A percentile compares a stretch with the other conserved stretches of the same genome.
phyloP scores from a whole-genome alignment of 2,888 invertebrate species.

The Osmoderma eremita region DNA sequence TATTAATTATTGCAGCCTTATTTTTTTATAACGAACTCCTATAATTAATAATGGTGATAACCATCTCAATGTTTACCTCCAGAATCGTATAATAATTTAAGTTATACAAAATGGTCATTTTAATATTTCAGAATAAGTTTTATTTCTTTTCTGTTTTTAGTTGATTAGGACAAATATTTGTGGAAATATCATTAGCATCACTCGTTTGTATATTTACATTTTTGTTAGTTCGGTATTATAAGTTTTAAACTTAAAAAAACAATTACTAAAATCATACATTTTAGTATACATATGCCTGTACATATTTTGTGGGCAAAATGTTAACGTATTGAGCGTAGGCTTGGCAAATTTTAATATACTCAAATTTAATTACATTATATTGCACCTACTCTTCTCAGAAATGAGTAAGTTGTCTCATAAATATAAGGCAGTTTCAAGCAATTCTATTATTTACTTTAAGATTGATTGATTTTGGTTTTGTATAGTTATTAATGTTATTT shows the following conservation, averaged over 20 bases:
- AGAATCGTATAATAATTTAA: slow-evolving; percentile 23
- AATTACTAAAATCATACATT: not conserved
- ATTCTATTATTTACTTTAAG: slow-evolving; percentile 6
- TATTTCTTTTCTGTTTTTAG: slow-evolving; percentile 12
- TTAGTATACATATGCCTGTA: slow-evolving; percentile 5
- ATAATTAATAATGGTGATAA: slow-evolving; percentile 7
- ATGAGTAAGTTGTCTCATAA: not conserved
- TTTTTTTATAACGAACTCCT: slow-evolving; percentile 20
- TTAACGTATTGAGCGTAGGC: not conserved
- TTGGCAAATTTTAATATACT: not conserved
- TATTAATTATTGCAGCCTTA: slow-evolving; percentile 33
- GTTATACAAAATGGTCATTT: slow-evolving; percentile 27
- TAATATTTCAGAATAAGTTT: slow-evolving; percentile 28
- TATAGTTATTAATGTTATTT: not conserved
- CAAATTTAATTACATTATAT: no score
- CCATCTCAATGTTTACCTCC: slow-evolving; percentile 1
- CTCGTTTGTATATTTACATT: slow-evolving; percentile 21
- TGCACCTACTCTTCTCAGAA: no score
- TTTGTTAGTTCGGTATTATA: slow-evolving; percentile 16
- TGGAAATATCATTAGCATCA: slow-evolving; percentile 22
- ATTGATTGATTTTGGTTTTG: slow-evolving; percentile 3
- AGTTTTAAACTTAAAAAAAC: not conserved
- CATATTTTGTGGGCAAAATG: slow-evolving; percentile 6
- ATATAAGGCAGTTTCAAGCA: slow-evolving; percentile 21
- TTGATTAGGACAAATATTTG: slow-evolving; percentile 5